Evolutionary conservation across 2,113 vertebrate genomes (phyloP).

Genomic region (Steatornis caripensis): DNA sequence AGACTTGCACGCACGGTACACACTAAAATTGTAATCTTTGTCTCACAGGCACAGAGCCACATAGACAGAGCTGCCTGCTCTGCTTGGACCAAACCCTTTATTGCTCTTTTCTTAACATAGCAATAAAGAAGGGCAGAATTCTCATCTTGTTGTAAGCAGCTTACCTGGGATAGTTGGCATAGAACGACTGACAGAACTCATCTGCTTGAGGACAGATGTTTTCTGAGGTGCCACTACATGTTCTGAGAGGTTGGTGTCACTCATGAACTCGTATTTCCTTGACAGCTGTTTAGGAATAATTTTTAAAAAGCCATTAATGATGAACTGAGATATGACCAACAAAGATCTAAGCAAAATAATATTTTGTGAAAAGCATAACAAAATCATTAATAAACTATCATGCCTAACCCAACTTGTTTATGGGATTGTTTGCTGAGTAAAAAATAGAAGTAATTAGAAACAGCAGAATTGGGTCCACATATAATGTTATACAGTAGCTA

Average conservation of each 20-base stretch:
- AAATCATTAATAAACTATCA: not conserved
- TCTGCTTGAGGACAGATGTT: slow-evolving; percentile 75
- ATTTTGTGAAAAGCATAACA: not conserved
- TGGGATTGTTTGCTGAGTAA: not conserved
- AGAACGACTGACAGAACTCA: slow-evolving; percentile 86
- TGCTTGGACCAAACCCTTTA: not conserved
- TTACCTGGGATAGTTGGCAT: slow-evolving; percentile 93
- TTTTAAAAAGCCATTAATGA: not conserved
- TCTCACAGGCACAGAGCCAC: not conserved
- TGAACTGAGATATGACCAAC: not conserved
- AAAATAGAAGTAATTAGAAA: not conserved
- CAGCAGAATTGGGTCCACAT: not conserved
- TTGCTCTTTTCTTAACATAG: not conserved
- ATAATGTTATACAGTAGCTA: not conserved
- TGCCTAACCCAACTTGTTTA: not conserved
- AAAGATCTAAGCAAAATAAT: not conserved
- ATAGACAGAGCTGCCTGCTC: not conserved
- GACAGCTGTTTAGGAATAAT: slow-evolving; percentile 79
- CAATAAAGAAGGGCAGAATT: not conserved
- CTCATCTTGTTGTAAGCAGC: not conserved
- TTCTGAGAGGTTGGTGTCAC: slow-evolving; percentile 94
- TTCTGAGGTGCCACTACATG: slow-evolving; percentile 63
- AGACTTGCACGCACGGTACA: not conserved
- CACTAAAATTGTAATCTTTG: not conserved
- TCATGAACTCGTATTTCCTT: slow-evolving; percentile 94